Evolutionary conservation across 37 sponge, comb jelly and placozoan genomes (phyloP).

Genomic region (Ianthella basta): DNA sequence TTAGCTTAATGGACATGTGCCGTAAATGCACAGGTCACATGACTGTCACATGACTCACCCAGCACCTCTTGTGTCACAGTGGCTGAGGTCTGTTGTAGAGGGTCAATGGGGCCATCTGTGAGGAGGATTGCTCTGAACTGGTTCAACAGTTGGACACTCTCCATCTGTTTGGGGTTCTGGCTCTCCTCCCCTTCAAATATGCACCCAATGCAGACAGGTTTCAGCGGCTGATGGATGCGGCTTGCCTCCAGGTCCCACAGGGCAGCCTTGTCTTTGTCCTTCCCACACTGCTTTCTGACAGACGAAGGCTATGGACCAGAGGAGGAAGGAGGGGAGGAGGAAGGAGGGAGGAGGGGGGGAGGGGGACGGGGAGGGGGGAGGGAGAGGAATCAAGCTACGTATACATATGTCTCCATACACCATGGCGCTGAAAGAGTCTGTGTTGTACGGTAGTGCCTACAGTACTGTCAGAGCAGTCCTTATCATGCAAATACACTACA

Average conservation of each 20-base stretch:
- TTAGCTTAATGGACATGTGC: too few species aligned
- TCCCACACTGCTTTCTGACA: conserved; percentile 10
- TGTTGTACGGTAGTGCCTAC: too few species aligned
- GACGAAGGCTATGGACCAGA: neutral
- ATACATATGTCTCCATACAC: too few species aligned
- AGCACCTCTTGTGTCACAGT: neutral
- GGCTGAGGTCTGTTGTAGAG: neutral
- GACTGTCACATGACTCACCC: neutral
- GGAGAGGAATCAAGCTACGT: too few species aligned
- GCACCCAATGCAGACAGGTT: conserved; percentile 68
- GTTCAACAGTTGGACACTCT: neutral
- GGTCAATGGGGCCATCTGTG: neutral
- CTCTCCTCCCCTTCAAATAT: conserved; percentile 39
- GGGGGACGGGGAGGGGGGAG: neutral
- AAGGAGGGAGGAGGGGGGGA: neutral
- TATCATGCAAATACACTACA: too few species aligned
- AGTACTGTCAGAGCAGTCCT: too few species aligned
- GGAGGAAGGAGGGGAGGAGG: neutral
- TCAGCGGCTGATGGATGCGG: conserved; percentile 65
- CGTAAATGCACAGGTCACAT: neutral
- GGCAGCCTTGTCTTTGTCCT: conserved; percentile 53
- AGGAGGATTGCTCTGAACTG: neutral
- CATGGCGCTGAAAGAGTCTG: too few species aligned
- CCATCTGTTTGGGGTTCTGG: neutral
- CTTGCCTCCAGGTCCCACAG: conserved; percentile 84